A percentile compares a stretch with the other conserved stretches of the same genome.
phyloP scores from a whole-genome alignment of 2,888 invertebrate genomes.

The Oligia fasciuncula region DNA sequence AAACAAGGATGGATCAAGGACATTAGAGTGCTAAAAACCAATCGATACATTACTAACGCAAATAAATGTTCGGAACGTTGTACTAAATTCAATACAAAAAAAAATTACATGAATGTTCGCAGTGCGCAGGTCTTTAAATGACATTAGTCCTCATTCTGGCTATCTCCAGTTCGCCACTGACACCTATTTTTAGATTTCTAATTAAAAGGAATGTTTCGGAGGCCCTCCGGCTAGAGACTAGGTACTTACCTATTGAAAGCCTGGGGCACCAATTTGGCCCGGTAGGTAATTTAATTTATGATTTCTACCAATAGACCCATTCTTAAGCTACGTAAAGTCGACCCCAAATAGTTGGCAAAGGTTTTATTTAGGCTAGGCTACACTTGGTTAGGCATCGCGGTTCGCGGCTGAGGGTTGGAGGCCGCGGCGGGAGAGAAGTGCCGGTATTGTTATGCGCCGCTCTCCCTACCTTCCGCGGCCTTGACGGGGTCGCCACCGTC shows the following conservation, averaged over 20 bases:
- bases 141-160: slow-evolving; percentile 24
- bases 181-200: slow-evolving; percentile 48
- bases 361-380: background rate
- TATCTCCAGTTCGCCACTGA: slow-evolving; percentile 22
- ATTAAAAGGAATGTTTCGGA: slow-evolving; percentile 26
- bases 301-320: background rate
- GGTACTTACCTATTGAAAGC: background rate
- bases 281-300: background rate
- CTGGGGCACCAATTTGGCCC: background rate
- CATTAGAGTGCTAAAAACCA: background rate
- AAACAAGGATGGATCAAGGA: no score
- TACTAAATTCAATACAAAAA: slow-evolving; percentile 5
- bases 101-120: slow-evolving; percentile 57
- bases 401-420: no score
- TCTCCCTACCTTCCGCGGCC: no score
- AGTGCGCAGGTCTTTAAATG: slow-evolving; percentile 69
- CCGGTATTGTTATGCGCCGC: no score
- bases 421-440: no score
- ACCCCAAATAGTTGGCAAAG: background rate
- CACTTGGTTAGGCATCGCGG: background rate
- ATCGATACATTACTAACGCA: background rate
- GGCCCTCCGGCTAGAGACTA: slow-evolving; percentile 1
- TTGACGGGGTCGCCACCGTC: no score
- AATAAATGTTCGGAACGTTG: background rate
- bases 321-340: background rate